These are phyloP conservation scores for Benitochromis conjunctus DNA, from an alignment of 2,113 vertebrate species.

Conservation along the genomic window DNA sequence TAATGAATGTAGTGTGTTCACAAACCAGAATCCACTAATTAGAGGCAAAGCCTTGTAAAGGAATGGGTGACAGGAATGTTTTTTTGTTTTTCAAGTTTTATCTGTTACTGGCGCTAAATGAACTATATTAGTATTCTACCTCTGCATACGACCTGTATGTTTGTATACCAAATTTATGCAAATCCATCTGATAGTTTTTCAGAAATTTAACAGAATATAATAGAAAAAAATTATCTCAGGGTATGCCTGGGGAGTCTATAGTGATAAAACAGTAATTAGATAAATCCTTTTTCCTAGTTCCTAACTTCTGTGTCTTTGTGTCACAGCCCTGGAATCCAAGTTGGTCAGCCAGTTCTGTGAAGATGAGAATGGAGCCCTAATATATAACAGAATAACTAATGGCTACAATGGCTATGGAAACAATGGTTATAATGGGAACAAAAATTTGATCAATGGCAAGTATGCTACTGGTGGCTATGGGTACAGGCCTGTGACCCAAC, in stretches of 20 bases:
- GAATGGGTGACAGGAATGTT: background rate
- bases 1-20: background rate
- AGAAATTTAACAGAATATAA: background rate
- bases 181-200: background rate
- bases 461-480: slow-evolving; percentile 36
- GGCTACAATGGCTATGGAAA: slow-evolving; percentile 47
- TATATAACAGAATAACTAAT: slow-evolving; percentile 76
- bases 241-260: background rate
- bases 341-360: slow-evolving; percentile 87
- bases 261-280: background rate
- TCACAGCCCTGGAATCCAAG: slow-evolving; percentile 82
- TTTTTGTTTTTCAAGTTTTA: background rate
- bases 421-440: slow-evolving; percentile 47
- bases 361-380: slow-evolving; percentile 80
- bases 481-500: slow-evolving; percentile 50
- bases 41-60: background rate
- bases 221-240: background rate
- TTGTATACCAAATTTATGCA: background rate
- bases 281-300: background rate
- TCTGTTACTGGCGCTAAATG: background rate
- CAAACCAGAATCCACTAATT: background rate
- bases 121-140: background rate
- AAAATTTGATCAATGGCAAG: slow-evolving; percentile 32
- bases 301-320: background rate
- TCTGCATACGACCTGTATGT: background rate